A percentile compares a stretch with the other conserved stretches of the same genome.
Evolutionary conservation across 1,140 invertebrate genomes (phyloP).

Genomic region (Cyphomyrmex costatus): DNA sequence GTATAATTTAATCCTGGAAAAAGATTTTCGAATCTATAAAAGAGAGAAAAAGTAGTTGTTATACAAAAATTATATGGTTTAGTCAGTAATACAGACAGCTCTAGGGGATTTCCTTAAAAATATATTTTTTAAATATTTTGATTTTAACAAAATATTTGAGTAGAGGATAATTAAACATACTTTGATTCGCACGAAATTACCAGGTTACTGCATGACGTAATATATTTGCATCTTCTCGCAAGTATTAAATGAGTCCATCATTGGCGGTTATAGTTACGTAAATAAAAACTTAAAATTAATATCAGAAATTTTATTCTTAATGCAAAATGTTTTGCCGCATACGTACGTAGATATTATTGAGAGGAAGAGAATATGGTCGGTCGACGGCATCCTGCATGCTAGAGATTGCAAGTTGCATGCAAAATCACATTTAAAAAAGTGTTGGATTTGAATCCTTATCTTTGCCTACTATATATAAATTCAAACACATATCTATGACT

Average conservation of each 20-base stretch:
- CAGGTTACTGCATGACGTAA: not conserved
- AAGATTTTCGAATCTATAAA: too few species aligned
- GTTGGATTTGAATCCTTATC: conserved; percentile 5
- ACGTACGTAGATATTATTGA: not conserved
- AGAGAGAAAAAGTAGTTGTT: too few species aligned
- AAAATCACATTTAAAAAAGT: conserved; percentile 12
- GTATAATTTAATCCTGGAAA: too few species aligned
- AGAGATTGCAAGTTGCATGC: conserved; percentile 45
- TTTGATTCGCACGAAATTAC: not conserved
- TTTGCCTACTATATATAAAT: conserved; percentile 16
- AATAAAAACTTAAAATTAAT: not conserved
- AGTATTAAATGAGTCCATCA: not conserved
- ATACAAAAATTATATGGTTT: too few species aligned
- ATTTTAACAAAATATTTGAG: not conserved
- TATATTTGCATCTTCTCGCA: not conserved
- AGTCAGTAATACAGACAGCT: too few species aligned
- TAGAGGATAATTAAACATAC: not conserved
- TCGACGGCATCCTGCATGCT: not conserved
- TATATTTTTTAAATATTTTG: not conserved
- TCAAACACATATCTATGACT: conserved; percentile 5
- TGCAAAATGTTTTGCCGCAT: not conserved
- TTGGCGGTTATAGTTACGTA: not conserved
- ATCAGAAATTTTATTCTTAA: not conserved
- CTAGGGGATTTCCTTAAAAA: not conserved
- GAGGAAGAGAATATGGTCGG: not conserved